phyloP scores from a whole-genome alignment of 1,140 invertebrate genomes.

The Calliopsis andreniformis region DNA sequence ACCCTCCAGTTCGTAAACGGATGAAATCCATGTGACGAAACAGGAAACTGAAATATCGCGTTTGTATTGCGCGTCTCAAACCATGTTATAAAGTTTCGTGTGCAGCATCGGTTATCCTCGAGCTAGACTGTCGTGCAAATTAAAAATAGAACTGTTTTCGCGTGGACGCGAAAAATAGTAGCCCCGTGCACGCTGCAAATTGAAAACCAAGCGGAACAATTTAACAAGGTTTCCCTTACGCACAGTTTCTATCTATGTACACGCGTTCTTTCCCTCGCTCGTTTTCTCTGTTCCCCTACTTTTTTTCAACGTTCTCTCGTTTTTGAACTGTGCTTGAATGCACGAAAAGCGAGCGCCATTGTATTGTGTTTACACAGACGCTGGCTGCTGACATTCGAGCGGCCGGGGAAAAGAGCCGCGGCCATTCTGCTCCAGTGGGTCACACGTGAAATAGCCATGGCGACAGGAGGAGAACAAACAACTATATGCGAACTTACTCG shows the following conservation, averaged over 20 bases:
- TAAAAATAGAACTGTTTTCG: constrained; percentile 32
- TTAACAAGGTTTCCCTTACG: constrained; percentile 32
- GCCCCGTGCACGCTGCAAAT: constrained; percentile 59
- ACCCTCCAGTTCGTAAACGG: no score
- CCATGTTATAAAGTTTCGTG: no score
- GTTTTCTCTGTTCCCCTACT: background rate
- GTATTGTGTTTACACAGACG: constrained; percentile 71
- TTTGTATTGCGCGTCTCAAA: no score
- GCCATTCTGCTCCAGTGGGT: constrained; percentile 69
- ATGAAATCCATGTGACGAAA: no score
- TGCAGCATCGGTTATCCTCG: no score
- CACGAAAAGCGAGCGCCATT: constrained; percentile 59
- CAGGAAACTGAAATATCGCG: no score
- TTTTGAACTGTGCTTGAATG: constrained; percentile 63
- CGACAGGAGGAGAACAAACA: constrained; percentile 59
- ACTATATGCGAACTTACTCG: constrained; percentile 68
- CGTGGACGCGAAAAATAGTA: background rate
- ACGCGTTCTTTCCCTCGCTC: background rate
- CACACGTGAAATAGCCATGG: constrained; percentile 59
- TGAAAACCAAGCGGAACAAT: constrained; percentile 65
- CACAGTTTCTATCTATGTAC: constrained; percentile 35
- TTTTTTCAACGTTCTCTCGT: constrained; percentile 39
- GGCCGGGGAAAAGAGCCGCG: constrained; percentile 59
- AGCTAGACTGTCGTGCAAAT: constrained; percentile 26
- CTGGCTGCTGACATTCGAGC: constrained; percentile 61